phyloP scores from a whole-genome alignment of 2,888 invertebrate genomes.

The Lasioglossum marginatum region DNA sequence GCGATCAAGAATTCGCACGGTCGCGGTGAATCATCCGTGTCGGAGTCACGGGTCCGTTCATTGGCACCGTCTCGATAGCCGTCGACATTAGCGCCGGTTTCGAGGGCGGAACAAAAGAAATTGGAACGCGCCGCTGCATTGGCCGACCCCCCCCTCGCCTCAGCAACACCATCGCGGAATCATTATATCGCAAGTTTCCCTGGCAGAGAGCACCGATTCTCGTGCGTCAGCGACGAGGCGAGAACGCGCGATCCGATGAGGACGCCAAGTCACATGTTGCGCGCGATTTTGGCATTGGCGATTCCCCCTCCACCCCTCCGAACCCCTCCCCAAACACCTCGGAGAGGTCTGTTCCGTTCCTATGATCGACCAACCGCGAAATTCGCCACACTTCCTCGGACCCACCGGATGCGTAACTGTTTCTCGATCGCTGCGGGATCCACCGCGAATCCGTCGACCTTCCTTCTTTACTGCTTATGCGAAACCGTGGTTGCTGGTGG shows the following conservation, averaged over 20 bases:
- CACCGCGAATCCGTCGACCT: not conserved
- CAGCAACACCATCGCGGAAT: not conserved
- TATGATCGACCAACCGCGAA: slow-evolving; percentile 49
- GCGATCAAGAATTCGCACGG: slow-evolving; percentile 36
- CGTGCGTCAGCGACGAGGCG: slow-evolving; percentile 61
- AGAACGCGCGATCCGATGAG: not conserved
- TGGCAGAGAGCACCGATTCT: slow-evolving; percentile 48
- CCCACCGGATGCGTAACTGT: slow-evolving; percentile 46
- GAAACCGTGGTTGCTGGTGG: not conserved
- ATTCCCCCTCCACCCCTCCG: not conserved
- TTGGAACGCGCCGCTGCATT: slow-evolving; percentile 56
- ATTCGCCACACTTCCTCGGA: slow-evolving; percentile 48
- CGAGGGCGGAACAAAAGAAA: slow-evolving; percentile 71
- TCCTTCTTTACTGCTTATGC: not conserved
- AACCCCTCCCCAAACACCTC: not conserved
- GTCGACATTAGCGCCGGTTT: slow-evolving; percentile 69
- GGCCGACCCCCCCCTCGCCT: not conserved
- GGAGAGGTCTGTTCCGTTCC: slow-evolving; percentile 26
- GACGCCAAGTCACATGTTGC: slow-evolving; percentile 67
- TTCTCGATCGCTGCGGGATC: slow-evolving; percentile 36
- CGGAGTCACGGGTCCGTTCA: slow-evolving; percentile 70
- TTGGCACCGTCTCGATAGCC: slow-evolving; percentile 67
- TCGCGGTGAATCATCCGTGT: slow-evolving; percentile 65
- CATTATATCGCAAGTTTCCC: slow-evolving; percentile 31
- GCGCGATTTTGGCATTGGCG: slow-evolving; percentile 59